phyloP scores from a whole-genome alignment of 2,797 vertebrate species.

The Myotis pilosus region DNA sequence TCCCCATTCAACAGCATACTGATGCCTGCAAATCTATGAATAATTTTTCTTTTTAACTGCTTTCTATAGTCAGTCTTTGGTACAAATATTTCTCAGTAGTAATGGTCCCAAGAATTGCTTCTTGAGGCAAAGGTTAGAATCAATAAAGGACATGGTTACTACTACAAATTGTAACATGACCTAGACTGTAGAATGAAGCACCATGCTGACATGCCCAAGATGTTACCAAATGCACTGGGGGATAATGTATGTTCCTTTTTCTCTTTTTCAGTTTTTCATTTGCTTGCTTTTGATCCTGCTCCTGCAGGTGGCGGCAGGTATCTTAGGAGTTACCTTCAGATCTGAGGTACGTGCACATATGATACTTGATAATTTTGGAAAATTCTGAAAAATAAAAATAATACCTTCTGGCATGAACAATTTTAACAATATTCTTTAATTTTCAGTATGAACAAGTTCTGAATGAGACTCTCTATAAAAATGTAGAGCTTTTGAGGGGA shows the following conservation, averaged over 20 bases:
- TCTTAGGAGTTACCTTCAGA: conserved; percentile 84
- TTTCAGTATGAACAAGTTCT: conserved; percentile 70
- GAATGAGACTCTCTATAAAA: fast-evolving
- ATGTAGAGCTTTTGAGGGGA: background rate
- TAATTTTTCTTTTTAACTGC: background rate
- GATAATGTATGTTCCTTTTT: background rate
- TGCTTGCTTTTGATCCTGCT: conserved; percentile 89
- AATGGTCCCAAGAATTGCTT: background rate
- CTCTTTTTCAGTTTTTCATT: conserved; percentile 88
- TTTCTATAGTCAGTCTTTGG: background rate
- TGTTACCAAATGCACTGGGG: background rate
- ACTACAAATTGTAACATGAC: background rate
- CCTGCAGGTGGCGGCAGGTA: conserved; percentile 88
- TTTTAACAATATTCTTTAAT: conserved; percentile 39
- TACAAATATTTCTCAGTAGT: background rate
- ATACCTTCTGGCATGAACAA: background rate
- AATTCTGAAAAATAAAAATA: background rate
- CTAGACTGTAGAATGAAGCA: fast-evolving
- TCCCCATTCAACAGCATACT: background rate
- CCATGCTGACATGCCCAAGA: background rate
- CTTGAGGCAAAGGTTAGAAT: background rate
- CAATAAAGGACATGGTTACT: background rate
- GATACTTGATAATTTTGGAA: background rate
- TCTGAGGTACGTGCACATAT: conserved; percentile 80
- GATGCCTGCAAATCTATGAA: background rate